Evolutionary conservation across 2,797 vertebrate genomes (phyloP), one percentile per base, ranked within the genome.

Genomic region (Arnoldichthys spilopterus): DNA sequence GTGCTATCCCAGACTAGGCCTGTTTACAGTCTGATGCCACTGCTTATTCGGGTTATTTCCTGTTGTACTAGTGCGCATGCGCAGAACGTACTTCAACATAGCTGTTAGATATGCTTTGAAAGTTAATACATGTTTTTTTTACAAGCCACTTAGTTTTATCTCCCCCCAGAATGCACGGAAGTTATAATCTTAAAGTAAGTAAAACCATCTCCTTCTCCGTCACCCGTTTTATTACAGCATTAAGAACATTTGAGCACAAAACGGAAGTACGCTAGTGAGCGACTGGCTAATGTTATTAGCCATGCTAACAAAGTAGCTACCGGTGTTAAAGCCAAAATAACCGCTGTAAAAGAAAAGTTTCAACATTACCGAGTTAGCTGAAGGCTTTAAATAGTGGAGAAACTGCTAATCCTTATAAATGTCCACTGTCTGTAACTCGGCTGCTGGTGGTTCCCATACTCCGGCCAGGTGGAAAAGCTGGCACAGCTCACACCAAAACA

Each of bases 51-150:
- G n/a, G n/a, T n/a, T n/a, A n/a, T n/a, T n/a, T n/a, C n/a, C n/a
- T n/a, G 40, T 49, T 18, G 15, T 11, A 37, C 4, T 40, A 32
- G 0, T 53, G 79, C 79, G 34, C 79, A 72, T 77, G 79, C 79
- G 74, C 74, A 11, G 49, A 20, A 30, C 24, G 53, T 28, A 20
- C 62, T 12, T 24, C 15, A 49, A 32, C 16, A 28, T 5, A 32
- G 18, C 28, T 22, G 16, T 49, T 26, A 49, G 43, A 69, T 47
- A 16, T 30, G 43, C 4, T 30, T 51, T 69, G 12, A 22, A 53
- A 54, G 47, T 34, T n/a, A 15, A 61, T 26, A n/a, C 9, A 16
- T 67, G 7, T 62, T 56, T 63, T 62, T 34, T 58, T n/a, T 12
- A 30, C 18, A 9, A 9, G 37, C 9, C 6, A 37, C 9, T 30